Base-by-base conservation (phyloP, 2,888 invertebrate species). In the Omphaloscelis lunosa region DNA sequence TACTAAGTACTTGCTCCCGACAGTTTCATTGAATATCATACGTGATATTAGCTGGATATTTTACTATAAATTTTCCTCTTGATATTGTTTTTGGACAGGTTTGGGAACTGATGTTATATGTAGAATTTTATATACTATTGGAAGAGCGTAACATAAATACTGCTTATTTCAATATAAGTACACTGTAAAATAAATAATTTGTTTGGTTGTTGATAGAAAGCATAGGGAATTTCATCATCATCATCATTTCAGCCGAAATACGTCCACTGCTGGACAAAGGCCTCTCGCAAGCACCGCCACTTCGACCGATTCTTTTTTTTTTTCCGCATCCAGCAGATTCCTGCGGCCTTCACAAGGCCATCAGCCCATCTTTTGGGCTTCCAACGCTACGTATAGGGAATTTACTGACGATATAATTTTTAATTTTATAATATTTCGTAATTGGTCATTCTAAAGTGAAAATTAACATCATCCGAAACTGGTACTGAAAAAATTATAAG, bases 21-120 rank as follows among this genome's bases (percentile, higher is more conserved):
- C 66, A 70, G 70, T 78, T 63, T 73, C 58, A 81, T 82, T 82
- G 82, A 82, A 82, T 82, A 70, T 72, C 65, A 53, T 58, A 27
- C 51, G 34, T 81, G 61, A 53, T 65, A 72, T 20, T 53, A 79
- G n/a, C 5, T 5, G 17, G 34, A 62, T 51, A 34, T 34, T 66
- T 23, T 8, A 48, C 7, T 51, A 56, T 51, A 23, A 2, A n/a
- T 58, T 68, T 67, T 62, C 70, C 58, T 67, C 15, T 41, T 56
- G 15, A 48, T 58, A 41, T 67, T 61, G 45, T 70, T 45, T 29
- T 63, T 23, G 27, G 1, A 12, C 45, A 1, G n/a, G 5, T 29
- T 34, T 17, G 29, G 51, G 20, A 51, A 67, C 7, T 66, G 56
- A 29, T 34, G 20, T 4, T 69, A 2, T 17, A 12, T 1, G 7